Evolutionary conservation across 2,797 vertebrate genomes (phyloP), one percentile per base, ranked within the genome.

Genomic region (Phylloscopus collybita): DNA sequence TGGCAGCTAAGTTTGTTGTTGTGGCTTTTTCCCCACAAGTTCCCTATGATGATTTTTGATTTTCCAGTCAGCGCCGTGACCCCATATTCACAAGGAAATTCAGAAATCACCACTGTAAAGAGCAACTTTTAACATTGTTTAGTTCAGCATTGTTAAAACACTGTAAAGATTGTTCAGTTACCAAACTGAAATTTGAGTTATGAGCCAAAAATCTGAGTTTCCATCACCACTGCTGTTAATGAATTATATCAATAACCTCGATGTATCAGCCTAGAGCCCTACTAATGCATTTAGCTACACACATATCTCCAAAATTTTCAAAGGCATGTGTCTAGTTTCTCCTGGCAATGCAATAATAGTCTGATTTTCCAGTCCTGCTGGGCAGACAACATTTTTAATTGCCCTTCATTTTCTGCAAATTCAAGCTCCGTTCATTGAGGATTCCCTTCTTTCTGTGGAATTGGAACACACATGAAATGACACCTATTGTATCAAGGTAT

Each of bases 321-420:
- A 67, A 80, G 64, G 30, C 22, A 22, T 4, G 1, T 16, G 26
- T 74, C 27, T 90, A 21, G 47, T 90, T 82, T 91, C 73, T 75
- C 44, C 40, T 82, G n/a, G 60, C 47, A 40, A 40, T 54, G 27
- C 88, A 88, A 72, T 13, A 70, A 80, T 4, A 70, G 25, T 60
- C 59, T 32, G 80, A 81, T 80, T 91, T 94, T 92, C 86, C 62
- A 91, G 80, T 75, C 18, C 40, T 81, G 51, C 86, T 67, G 27
- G n/a, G n/a, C 42, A 90, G 44, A 19, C 80, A 88, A 50, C 23
- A 51, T n/a, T 86, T 96, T 38, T 11, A 83, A 76, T 80, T 80
- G 40, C 36, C 29, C 80, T 80, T 66, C 44, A 44, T 50, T 86
- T 90, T 57, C 72, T 65, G 45, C 67, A 92, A 64, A 78, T 75